phyloP scores from a whole-genome alignment of 1,140 invertebrate species.

The Leptinotarsa undecemlineata region DNA sequence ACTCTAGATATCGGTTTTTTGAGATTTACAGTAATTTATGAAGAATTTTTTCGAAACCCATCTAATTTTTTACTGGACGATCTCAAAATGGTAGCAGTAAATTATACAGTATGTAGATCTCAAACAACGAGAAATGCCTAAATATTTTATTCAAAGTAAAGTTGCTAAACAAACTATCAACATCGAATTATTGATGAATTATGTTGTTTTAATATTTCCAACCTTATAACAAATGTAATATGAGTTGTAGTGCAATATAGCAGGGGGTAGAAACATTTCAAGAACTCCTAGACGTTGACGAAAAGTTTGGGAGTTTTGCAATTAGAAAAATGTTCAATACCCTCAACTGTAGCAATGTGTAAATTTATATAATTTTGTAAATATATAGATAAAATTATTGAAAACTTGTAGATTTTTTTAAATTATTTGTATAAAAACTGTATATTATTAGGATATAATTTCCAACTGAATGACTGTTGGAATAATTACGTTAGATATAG shows the following conservation, averaged over 20 bases:
- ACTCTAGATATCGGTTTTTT: too few species aligned
- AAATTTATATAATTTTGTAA: conserved; percentile 1
- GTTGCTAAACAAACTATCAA: not conserved
- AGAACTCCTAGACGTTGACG: not conserved
- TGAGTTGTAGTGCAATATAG: not conserved
- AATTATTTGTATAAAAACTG: conserved; percentile 6
- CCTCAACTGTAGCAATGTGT: not conserved
- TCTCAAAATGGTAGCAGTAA: too few species aligned
- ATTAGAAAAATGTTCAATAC: not conserved
- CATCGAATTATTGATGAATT: not conserved
- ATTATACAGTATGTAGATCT: too few species aligned
- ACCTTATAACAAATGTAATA: not conserved
- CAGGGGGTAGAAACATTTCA: not conserved
- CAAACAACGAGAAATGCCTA: too few species aligned
- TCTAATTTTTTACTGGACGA: too few species aligned
- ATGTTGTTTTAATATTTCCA: not conserved
- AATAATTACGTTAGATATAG: too few species aligned
- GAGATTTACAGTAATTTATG: too few species aligned
- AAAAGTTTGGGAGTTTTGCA: not conserved
- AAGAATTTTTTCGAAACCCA: too few species aligned
- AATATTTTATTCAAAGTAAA: too few species aligned
- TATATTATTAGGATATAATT: not conserved
- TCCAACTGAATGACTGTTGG: too few species aligned
- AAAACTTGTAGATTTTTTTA: not conserved
- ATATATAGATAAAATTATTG: not conserved